phyloP scores from a whole-genome alignment of 2,888 invertebrate species.

The Leptopilina drosophilae region DNA sequence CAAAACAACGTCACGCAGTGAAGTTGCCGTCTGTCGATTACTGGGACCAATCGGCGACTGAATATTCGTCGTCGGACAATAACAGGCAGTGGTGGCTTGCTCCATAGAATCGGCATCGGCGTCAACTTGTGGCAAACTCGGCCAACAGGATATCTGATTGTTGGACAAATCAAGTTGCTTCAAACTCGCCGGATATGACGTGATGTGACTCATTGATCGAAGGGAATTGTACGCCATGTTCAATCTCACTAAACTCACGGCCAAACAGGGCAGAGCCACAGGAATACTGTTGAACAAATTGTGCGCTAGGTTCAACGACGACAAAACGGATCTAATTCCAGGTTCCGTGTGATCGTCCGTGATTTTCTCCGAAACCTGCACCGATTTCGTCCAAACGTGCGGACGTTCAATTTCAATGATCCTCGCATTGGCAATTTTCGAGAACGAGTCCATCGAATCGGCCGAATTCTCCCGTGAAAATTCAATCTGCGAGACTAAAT shows the following conservation, averaged over 20 bases:
- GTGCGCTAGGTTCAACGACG: constrained; percentile 91
- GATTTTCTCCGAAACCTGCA: constrained; percentile 84
- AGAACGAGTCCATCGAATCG: constrained; percentile 73
- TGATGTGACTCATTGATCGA: constrained; percentile 81
- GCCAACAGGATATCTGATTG: constrained; percentile 94
- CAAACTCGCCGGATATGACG: constrained; percentile 91
- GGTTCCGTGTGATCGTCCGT: constrained; percentile 80
- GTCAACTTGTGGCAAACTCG: constrained; percentile 85
- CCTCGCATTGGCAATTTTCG: constrained; percentile 74
- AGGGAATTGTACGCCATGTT: constrained; percentile 94
- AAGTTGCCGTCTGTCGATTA: constrained; percentile 78
- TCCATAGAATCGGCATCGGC: constrained; percentile 81
- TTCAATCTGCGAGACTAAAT: constrained; percentile 65
- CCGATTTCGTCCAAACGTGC: constrained; percentile 85
- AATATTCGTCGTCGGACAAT: constrained; percentile 78
- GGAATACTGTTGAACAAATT: constrained; percentile 94
- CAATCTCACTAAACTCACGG: constrained; percentile 89
- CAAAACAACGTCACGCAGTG: constrained; percentile 85
- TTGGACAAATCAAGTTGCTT: constrained; percentile 96
- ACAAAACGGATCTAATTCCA: constrained; percentile 82
- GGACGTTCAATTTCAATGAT: constrained; percentile 84
- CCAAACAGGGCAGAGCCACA: constrained; percentile 92
- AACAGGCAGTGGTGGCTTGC: constrained; percentile 85
- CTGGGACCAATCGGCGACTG: constrained; percentile 70
- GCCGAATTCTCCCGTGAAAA: constrained; percentile 71